Base-by-base conservation (phyloP, 2,113 vertebrate species). In the Zosterops lateralis region DNA sequence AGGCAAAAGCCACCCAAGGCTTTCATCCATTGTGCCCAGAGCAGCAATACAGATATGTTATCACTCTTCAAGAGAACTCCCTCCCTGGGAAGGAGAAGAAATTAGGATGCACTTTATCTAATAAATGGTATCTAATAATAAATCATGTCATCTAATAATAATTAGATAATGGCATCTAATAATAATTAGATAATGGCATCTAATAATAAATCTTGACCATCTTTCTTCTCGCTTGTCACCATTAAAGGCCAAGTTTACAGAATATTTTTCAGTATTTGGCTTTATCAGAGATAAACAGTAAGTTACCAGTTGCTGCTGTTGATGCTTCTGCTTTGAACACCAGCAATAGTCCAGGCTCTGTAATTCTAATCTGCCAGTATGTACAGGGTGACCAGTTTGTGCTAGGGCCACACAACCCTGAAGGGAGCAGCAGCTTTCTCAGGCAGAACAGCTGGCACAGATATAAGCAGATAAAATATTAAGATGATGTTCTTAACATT, bases 381-480 rank as follows among this genome's bases (percentile, higher is more conserved):
- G 72, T 85, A 56, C 60, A 73, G 45, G 31, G 26, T 42, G 11
- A 53, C 36, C 53, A 54, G 62, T 68, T 77, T 60, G 29, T 88
- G 50, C 34, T 38, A 38, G 11, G 26, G 64, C 20, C 40, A 75
- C 32, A 62, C 62, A 74, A 50, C 32, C 44, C 45, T 48, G 38
- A 89, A 93, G 62, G 60, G 85, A 87, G 70, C 50, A 89, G 60
- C 57, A 91, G 73, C 84, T 75, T 75, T 82, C 71, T 68, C 62
- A 44, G 54, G 21, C 73, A 84, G 81, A 96, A 84, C 68, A 95
- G 74, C 82, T 94, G 78, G 62, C 48, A 67, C 56, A 91, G 50
- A 78, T 61, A 67, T 50, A 95, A 90, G 73, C 78, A 92, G 85
- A 40, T 93, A 68, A 93, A 93, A 85, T 83, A 65, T 28, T 51